phyloP scores from a whole-genome alignment of 2,888 invertebrate genomes.

The Lampropteryx suffumata region DNA sequence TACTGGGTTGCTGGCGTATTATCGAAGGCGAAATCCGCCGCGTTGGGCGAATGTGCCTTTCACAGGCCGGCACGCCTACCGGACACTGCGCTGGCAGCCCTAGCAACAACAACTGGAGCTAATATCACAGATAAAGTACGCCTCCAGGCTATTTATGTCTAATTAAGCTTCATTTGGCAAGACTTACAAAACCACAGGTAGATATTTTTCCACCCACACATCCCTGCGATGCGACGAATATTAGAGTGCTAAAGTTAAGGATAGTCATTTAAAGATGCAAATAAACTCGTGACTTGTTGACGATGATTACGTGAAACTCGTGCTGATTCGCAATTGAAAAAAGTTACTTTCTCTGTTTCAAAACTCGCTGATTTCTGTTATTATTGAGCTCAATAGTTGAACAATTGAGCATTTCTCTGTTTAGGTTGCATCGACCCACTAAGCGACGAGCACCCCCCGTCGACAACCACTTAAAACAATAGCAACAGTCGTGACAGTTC shows the following conservation, averaged over 20 bases:
- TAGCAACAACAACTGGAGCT: constrained; percentile 43
- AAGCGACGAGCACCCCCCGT: constrained; percentile 33
- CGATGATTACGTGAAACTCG: constrained; percentile 56
- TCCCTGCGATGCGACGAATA: too few relatives aligned
- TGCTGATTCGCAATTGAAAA: constrained; percentile 60
- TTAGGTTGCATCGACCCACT: constrained; percentile 36
- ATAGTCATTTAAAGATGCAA: constrained; percentile 32
- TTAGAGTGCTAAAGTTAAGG: constrained; percentile 21
- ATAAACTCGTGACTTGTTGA: constrained; percentile 50
- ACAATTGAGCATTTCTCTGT: constrained; percentile 55
- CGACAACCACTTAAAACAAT: constrained; percentile 40
- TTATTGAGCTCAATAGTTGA: constrained; percentile 45
- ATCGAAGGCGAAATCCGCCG: constrained; percentile 65
- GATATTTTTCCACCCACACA: constrained; percentile 34
- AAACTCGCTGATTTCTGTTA: constrained; percentile 54
- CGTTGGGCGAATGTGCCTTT: constrained; percentile 68
- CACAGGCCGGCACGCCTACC: constrained; percentile 62
- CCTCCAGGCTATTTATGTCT: constrained; percentile 43
- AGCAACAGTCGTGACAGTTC: constrained; percentile 50
- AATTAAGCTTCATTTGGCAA: constrained; percentile 42
- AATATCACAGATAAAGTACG: constrained; percentile 39
- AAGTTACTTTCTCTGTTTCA: constrained; percentile 58
- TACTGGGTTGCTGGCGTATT: constrained; percentile 46
- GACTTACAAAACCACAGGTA: constrained; percentile 18
- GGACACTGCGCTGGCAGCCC: constrained; percentile 40